A percentile compares a stretch with the other conserved stretches of the same genome.
Evolutionary conservation across 2,888 invertebrate genomes (phyloP).

Genomic region (Callyntrura sp.): DNA sequence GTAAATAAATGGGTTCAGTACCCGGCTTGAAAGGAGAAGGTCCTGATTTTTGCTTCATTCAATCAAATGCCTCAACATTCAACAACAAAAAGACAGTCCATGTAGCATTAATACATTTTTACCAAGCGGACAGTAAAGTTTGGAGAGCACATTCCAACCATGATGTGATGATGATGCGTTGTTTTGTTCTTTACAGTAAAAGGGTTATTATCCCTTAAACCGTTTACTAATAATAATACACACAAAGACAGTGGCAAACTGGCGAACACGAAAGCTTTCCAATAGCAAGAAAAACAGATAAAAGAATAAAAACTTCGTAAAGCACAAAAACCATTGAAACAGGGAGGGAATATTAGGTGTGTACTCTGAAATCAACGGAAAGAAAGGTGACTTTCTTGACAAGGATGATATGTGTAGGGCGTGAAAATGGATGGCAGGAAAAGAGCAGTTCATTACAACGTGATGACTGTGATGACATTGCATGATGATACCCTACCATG

Average conservation of each 20-base stretch:
- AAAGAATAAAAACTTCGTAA: neutral
- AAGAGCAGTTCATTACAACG: constrained; percentile 58
- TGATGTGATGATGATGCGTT: neutral
- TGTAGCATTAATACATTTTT: neutral
- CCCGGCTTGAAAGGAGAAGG: neutral
- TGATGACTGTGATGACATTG: constrained; percentile 61
- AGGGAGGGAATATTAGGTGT: constrained; percentile 16
- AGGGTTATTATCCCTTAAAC: constrained; percentile 58
- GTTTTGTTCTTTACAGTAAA: neutral
- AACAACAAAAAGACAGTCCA: neutral
- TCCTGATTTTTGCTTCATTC: constrained; percentile 6
- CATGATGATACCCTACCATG: constrained; percentile 25
- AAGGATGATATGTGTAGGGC: constrained; percentile 57
- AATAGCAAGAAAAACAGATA: neutral
- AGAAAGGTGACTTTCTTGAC: constrained; percentile 65
- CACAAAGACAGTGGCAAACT: neutral
- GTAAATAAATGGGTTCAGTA: constrained; percentile 47
- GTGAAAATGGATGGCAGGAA: constrained; percentile 70
- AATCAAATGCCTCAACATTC: neutral
- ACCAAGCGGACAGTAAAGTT: neutral
- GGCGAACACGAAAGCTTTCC: neutral
- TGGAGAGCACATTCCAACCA: constrained; percentile 19
- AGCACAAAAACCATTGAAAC: constrained; percentile 3
- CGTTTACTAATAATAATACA: neutral
- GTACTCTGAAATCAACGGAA: constrained; percentile 3